phyloP scores from a whole-genome alignment of 2,888 invertebrate genomes.

The Halictus quadricinctus region DNA sequence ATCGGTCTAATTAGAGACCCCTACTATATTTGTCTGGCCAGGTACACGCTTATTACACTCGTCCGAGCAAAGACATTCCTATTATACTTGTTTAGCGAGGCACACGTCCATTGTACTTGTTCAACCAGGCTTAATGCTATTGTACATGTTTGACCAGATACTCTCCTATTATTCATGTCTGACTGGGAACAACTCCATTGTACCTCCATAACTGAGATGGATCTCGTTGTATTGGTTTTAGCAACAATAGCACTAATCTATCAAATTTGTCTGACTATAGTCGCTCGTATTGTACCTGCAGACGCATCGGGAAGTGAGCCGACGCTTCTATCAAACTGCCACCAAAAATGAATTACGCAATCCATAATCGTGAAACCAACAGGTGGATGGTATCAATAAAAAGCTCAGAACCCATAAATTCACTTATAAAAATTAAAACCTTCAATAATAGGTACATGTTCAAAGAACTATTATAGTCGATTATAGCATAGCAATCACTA shows the following conservation, averaged over 20 bases:
- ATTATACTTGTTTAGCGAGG: constrained; percentile 6
- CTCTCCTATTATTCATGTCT: constrained; percentile 6
- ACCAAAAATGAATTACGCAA: not conserved
- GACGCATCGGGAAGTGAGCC: not conserved
- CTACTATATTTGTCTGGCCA: not conserved
- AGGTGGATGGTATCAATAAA: not conserved
- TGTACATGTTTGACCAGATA: constrained; percentile 15
- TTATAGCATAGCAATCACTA: too few species aligned
- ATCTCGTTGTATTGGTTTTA: constrained; percentile 6
- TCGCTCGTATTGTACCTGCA: not conserved
- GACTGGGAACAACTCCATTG: constrained; percentile 13
- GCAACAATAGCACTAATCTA: constrained; percentile 5
- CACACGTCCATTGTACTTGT: constrained; percentile 1
- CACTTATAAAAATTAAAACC: not conserved
- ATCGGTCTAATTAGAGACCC: not conserved
- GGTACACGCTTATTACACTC: not conserved
- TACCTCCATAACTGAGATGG: not conserved
- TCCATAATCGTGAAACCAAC: not conserved
- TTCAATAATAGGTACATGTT: not conserved
- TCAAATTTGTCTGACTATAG: constrained; percentile 5
- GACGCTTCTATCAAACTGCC: not conserved
- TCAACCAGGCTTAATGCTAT: constrained; percentile 9
- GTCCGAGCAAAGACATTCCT: constrained; percentile 2
- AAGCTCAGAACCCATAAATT: not conserved
- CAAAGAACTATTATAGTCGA: too few species aligned